phyloP scores from a whole-genome alignment of 2,888 invertebrate species.

The Cetonia aurata region DNA sequence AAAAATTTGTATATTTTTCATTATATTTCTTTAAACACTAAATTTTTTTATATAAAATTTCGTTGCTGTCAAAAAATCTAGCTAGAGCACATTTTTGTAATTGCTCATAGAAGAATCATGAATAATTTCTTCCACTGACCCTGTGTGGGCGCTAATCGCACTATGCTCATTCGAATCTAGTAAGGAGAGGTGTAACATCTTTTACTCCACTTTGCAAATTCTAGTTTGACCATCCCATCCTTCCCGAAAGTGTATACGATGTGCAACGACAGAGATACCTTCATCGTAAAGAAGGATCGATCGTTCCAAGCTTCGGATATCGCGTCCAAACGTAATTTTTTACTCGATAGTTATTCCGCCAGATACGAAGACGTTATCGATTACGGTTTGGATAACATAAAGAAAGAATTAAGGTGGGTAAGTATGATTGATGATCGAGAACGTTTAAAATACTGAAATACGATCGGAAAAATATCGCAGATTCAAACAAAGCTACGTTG shows the following conservation, averaged over 20 bases:
- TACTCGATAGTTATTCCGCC: conserved; percentile 42
- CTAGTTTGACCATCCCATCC: conserved; percentile 34
- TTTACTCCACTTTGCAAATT: conserved; percentile 1
- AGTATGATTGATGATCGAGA: background rate
- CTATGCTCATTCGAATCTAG: no score
- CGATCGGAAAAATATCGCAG: conserved; percentile 27
- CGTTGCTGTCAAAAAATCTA: no score
- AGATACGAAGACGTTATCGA: conserved; percentile 42
- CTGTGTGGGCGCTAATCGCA: no score
- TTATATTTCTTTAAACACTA: no score
- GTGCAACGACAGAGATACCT: conserved; percentile 14
- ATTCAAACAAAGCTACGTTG: conserved; percentile 40
- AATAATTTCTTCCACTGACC: no score
- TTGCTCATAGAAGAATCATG: no score
- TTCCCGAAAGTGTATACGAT: conserved; percentile 6
- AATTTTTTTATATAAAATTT: no score
- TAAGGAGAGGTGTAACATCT: background rate
- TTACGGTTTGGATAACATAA: conserved; percentile 43
- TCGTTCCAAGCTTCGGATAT: conserved; percentile 17
- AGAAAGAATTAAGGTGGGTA: conserved; percentile 46
- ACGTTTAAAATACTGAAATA: background rate
- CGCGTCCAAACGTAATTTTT: conserved; percentile 14
- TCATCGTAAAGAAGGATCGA: conserved; percentile 4
- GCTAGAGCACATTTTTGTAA: no score
- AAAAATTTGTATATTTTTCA: no score